Evolutionary conservation across 2,797 vertebrate genomes (phyloP).

Genomic region (Strix occidentalis): DNA sequence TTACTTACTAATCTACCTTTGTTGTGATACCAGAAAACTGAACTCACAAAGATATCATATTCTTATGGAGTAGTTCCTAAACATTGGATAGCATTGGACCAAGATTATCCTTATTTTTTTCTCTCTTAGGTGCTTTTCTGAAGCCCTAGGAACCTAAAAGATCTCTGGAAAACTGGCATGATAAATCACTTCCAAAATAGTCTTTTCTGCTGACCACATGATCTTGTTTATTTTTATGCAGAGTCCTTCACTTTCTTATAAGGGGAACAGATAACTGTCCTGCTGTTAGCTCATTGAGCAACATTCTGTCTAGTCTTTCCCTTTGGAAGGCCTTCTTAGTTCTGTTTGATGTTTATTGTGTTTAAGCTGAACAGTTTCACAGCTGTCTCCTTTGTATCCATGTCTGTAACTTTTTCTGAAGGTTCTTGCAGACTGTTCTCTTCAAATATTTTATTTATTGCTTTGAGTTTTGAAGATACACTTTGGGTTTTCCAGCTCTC

Average conservation of each 20-base stretch:
- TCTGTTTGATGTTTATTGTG: neutral
- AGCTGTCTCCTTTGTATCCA: neutral
- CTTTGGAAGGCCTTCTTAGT: neutral
- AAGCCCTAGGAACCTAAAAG: neutral
- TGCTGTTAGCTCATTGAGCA: neutral
- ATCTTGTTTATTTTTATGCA: neutral
- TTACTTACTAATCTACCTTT: neutral
- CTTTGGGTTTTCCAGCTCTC: neutral
- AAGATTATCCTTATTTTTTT: neutral
- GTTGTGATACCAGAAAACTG: neutral
- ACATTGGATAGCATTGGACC: neutral
- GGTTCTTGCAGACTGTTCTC: neutral
- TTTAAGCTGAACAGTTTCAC: neutral
- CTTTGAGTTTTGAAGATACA: neutral
- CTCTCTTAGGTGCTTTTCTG: neutral
- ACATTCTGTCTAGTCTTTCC: neutral
- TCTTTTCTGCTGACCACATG: neutral
- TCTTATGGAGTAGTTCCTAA: neutral
- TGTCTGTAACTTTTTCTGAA: neutral
- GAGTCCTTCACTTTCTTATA: neutral
- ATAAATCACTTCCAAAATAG: neutral
- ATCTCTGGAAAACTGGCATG: neutral
- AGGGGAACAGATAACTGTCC: neutral
- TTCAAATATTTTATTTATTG: neutral
- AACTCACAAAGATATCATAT: neutral